These are phyloP conservation scores for Hemibagrus wyckioides DNA, from an alignment of 2,113 vertebrate species.

Conservation along the genomic window DNA sequence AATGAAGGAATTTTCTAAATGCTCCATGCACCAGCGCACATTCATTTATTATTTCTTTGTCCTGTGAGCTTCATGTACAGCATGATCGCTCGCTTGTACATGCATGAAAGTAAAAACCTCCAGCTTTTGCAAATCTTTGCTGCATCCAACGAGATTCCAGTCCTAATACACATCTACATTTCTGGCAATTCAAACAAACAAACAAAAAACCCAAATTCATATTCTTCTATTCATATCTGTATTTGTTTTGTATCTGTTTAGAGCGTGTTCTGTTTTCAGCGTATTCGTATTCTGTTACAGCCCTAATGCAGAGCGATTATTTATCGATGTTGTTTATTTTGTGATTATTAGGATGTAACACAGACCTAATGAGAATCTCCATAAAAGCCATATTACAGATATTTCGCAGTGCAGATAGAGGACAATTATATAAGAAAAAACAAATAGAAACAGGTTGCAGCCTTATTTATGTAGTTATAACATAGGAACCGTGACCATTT, in stretches of 20 bases:
- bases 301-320: background rate
- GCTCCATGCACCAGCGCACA: background rate
- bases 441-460: background rate
- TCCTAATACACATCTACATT: background rate
- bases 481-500: background rate
- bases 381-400: background rate
- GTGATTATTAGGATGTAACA: background rate
- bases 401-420: background rate
- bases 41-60: background rate
- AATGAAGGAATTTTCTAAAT: background rate
- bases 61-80: background rate
- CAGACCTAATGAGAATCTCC: background rate
- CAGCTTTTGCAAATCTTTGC: background rate
- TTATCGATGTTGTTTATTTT: background rate
- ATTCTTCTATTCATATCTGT: background rate
- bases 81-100: background rate
- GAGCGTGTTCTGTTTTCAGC: background rate
- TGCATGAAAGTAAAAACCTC: background rate
- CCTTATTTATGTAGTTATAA: background rate
- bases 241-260: background rate
- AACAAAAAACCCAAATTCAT: background rate
- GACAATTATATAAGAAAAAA: background rate
- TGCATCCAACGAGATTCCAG: background rate
- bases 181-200: background rate
- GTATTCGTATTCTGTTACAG: background rate